phyloP scores from a whole-genome alignment of 2,888 invertebrate genomes.

The Artemia sinica region DNA sequence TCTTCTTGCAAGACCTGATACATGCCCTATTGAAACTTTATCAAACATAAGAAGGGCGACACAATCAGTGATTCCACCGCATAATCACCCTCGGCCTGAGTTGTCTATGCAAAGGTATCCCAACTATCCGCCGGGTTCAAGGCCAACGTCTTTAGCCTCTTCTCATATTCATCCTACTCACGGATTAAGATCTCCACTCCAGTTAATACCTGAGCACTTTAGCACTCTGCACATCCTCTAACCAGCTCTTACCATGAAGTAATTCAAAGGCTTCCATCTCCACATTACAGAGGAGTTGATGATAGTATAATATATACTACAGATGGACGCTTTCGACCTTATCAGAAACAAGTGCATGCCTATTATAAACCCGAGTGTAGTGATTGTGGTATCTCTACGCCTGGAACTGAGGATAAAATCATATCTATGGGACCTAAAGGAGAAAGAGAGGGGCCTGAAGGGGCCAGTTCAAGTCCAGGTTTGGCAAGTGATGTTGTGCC shows the following conservation, averaged over 20 bases:
- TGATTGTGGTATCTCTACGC: neutral
- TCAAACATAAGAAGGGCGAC: neutral
- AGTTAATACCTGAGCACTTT: conserved; percentile 25
- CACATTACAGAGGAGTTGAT: conserved; percentile 5
- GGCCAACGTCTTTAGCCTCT: neutral
- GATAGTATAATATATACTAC: conserved; percentile 9
- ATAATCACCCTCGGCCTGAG: conserved; percentile 12
- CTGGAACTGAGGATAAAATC: neutral
- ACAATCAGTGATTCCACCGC: neutral
- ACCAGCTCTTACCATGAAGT: conserved; percentile 20
- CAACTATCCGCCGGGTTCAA: neutral
- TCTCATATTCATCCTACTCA: conserved; percentile 17
- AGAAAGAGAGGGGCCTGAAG: conserved; percentile 55
- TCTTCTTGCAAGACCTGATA: neutral
- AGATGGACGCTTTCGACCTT: conserved; percentile 7
- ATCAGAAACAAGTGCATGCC: neutral
- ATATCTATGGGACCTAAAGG: conserved; percentile 33
- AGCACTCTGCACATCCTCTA: conserved; percentile 26
- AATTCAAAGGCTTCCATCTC: neutral
- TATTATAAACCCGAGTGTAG: conserved; percentile 9
- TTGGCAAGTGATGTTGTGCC: conserved; percentile 24
- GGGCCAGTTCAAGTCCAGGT: conserved; percentile 50
- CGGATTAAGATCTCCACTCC: conserved; percentile 20
- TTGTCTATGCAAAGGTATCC: neutral
- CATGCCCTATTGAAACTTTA: conserved; percentile 6